Conservation (phyloP, 2,113 vertebrate species). For the Pyxicephalus adspersus region DNA sequence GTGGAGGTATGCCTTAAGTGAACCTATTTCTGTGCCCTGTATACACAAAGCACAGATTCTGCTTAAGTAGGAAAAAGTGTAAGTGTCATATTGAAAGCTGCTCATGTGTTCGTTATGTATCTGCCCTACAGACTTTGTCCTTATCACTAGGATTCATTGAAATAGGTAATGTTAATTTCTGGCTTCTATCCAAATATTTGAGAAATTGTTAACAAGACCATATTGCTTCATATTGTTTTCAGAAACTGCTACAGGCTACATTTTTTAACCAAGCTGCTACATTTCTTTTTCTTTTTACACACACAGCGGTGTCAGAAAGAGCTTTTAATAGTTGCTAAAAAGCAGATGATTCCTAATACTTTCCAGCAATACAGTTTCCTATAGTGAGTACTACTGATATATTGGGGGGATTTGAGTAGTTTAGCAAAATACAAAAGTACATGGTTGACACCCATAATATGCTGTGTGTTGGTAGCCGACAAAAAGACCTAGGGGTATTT, state of each 20-base stretch:
- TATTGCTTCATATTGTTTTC: neutral
- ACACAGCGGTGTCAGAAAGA: conserved; percentile 18
- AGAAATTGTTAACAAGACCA: neutral
- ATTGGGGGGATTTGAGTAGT: too few species aligned
- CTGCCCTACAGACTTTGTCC: neutral
- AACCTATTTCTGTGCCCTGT: too few species aligned
- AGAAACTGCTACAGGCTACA: conserved; percentile 17
- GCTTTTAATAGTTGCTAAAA: conserved; percentile 9
- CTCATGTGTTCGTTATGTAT: neutral
- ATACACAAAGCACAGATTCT: too few species aligned
- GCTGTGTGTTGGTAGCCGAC: too few species aligned
- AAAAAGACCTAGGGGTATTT: too few species aligned
- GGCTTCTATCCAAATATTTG: conserved; percentile 2
- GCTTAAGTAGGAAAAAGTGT: neutral
- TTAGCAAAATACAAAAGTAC: too few species aligned
- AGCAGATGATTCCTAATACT: neutral
- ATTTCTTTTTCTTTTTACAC: neutral
- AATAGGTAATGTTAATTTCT: neutral
- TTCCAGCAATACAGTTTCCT: too few species aligned
- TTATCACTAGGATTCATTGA: neutral
- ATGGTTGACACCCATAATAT: too few species aligned
- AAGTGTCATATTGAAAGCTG: neutral
- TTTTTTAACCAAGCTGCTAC: conserved; percentile 10
- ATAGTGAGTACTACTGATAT: too few species aligned
- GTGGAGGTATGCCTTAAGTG: too few species aligned